Conservation (phyloP, 2,888 invertebrate genomes). For the Melanchra persicariae region DNA sequence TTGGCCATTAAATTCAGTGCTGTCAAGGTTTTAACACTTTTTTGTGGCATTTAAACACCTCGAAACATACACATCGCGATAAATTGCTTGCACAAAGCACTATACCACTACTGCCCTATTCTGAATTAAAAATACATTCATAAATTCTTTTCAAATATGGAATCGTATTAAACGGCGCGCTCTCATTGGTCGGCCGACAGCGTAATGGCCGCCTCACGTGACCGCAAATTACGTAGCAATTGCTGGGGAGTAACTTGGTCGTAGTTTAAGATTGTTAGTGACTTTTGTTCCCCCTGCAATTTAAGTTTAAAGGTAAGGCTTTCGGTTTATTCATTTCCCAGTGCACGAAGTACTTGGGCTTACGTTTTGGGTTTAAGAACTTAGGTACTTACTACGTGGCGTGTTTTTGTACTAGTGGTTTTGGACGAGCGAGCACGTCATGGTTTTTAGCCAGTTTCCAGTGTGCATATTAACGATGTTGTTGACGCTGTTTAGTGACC, state of each 20-base stretch:
- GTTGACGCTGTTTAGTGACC: too few relatives aligned
- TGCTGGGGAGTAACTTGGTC: constrained; percentile 77
- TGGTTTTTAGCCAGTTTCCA: not conserved
- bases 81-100: constrained; percentile 32
- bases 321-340: constrained; percentile 60
- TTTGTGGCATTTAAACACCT: constrained; percentile 25
- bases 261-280: constrained; percentile 74
- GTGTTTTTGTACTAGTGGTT: not conserved
- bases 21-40: constrained; percentile 43
- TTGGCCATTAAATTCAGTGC: constrained; percentile 27
- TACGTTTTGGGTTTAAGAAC: constrained; percentile 17
- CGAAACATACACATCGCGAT: constrained; percentile 18
- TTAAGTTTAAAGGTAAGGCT: constrained; percentile 64
- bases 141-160: constrained; percentile 84
- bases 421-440: not conserved
- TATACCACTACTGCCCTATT: constrained; percentile 64
- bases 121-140: constrained; percentile 73
- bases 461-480: too few relatives aligned
- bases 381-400: too few relatives aligned
- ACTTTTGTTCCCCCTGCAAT: constrained; percentile 66
- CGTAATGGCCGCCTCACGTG: constrained; percentile 89
- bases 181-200: constrained; percentile 83
- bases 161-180: constrained; percentile 85
- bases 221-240: constrained; percentile 88
- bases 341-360: constrained; percentile 54